Evolutionary conservation across 2,113 vertebrate species (phyloP), one percentile per base, ranked within the genome.

Genomic region (Plestiodon gilberti): DNA sequence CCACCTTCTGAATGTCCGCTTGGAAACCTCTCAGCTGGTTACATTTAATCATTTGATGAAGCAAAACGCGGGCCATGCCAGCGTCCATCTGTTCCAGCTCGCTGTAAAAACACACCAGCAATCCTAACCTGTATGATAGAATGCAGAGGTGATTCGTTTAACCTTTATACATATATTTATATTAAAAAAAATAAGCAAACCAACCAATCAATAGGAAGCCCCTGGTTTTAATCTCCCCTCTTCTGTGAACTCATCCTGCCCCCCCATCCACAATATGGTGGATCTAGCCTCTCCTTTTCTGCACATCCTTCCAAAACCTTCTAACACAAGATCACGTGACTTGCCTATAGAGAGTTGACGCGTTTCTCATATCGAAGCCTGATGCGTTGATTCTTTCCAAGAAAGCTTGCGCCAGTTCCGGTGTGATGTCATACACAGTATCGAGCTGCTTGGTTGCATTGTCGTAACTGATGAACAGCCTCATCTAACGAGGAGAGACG

Each of bases 31-130:
- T 89, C 83, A 98, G 86, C 0, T 87, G 97, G 93, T 94, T 95
- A 94, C 97, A 98, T 90, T 97, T 98, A 78, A 98, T 97, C 96
- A 97, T 97, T 89, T 97, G 97, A 79, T 98, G 97, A 76, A 98
- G 96, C 14, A 97, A 93, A 75, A 95, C 95, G 59, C 81, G 96
- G 33, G 97, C 97, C 79, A 96, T 87, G 3, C 78, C 30, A 0
- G 96, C 86, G 3, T 97, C 96, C 91, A 96, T 94, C 89, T 95
- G 85, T 70, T 96, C 95, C 92, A 95, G 83, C 67, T 96, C 93
- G 74, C 95, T 85, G 67, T 97, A 97, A 96, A 98, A 97, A 87
- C 97, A 98, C 87, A 98, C 95, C 89, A 98, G 89, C 70, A 98
- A 93, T 15, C 97, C 97, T 35, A 98, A 81, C 90, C 97, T 98